Evolutionary conservation across 1,140 invertebrate genomes (phyloP).

Genomic region (Argopecten irradians): DNA sequence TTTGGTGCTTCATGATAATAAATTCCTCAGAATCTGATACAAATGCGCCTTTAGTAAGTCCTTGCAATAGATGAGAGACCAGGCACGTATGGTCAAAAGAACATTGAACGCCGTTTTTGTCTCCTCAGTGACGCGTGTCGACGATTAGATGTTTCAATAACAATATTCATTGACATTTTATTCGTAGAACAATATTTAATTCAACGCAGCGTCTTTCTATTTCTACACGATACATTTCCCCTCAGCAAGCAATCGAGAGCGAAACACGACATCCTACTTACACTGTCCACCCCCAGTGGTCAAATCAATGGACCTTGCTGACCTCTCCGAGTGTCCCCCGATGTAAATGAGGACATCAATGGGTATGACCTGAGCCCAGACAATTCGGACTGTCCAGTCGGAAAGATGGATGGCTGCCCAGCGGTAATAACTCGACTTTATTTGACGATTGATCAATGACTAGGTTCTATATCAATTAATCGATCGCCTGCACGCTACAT

Average conservation of each 20-base stretch:
- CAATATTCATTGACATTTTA: too few species aligned
- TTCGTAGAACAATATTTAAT: background rate
- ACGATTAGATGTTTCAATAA: too few species aligned
- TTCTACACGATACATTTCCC: background rate
- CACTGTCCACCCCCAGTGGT: background rate
- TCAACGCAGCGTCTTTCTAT: background rate
- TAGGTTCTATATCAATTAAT: slow-evolving; percentile 7
- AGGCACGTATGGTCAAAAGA: too few species aligned
- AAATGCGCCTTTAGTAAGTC: too few species aligned
- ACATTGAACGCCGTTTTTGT: too few species aligned
- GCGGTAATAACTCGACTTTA: slow-evolving; percentile 15
- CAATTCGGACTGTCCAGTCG: slow-evolving; percentile 20
- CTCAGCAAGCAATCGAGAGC: background rate
- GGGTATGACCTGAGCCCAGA: background rate
- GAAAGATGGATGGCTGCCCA: background rate
- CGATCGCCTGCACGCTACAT: background rate
- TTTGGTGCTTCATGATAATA: too few species aligned
- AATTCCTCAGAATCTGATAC: too few species aligned
- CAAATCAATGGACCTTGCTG: background rate
- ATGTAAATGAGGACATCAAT: slow-evolving; percentile 22
- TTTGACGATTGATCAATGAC: slow-evolving; percentile 21
- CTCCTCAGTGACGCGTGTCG: too few species aligned
- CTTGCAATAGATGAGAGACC: too few species aligned
- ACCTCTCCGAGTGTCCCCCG: background rate
- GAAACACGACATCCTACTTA: background rate